Evolutionary conservation across 1,140 invertebrate genomes (phyloP), one percentile per base, ranked within the genome.

Genomic region (Drosophila orena): DNA sequence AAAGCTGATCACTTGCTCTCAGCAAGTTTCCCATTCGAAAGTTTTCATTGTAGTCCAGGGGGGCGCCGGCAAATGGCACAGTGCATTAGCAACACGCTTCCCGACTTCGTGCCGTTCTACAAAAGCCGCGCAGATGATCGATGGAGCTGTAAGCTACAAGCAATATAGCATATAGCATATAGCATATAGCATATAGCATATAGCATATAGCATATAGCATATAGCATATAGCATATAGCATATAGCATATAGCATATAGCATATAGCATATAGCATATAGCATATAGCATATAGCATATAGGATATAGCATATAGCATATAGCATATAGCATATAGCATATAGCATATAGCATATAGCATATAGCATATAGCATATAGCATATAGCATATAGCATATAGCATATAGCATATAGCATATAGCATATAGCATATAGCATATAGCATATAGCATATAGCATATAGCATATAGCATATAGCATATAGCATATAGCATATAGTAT

Each of bases 1-100:
- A 86, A 70, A 70, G 27, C 81, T 64, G 77, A 81, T 85, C 78
- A 77, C 77, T 81, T 81, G 72, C 65, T 77, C 61, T 55, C 52
- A 81, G 57, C 78, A 20, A 56, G n/a, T n/a, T n/a, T 75, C 65
- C 34, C 37, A 56, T 75, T 75, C 46, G 59, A 75, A 75, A 57
- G 72, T 53, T 42, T 37, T 57, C 24, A 4, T 40, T 10, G 27
- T 40, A 14, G 46, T 7, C 47, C 60, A 37, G 55, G 60, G 56
- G 17, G 17, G 17, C 17, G 17, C 17, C 17, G 17, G 17, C 17
- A 62, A 62, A 62, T 62, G 60, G 60, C 52, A 62, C 52, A 22
- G 54, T 34, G 52, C 60, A 66, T 75, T 56, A 65, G 53, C 44
- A 47, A 75, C 70, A 46, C 43, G 70, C 59, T 74, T 71, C 68